Percentiles rank a stretch among this genome's conserved stretches.
These are phyloP conservation scores for Dromiciops gliroides DNA, from an alignment of 2,113 vertebrate species.

Conservation along the genomic window DNA sequence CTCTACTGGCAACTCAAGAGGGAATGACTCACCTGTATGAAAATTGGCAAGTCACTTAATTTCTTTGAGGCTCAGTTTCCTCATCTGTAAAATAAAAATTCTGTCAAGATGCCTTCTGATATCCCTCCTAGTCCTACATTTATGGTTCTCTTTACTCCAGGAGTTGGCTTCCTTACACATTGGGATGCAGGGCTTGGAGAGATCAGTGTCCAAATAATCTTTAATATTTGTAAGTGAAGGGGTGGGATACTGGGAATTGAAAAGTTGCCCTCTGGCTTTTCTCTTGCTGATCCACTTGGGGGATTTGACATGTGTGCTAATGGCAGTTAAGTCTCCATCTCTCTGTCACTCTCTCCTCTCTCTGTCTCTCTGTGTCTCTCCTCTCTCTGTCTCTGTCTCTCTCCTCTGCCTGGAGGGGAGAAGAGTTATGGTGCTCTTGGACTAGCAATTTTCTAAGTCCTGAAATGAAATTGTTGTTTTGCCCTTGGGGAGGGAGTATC, in stretches of 20 bases:
- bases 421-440: constrained; percentile 51
- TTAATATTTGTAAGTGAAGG: neutral
- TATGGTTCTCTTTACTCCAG: neutral
- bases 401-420: constrained; percentile 72
- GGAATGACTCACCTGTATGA: neutral
- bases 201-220: neutral
- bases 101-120: neutral
- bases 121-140: neutral
- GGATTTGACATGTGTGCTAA: constrained; percentile 44
- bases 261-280: constrained; percentile 52
- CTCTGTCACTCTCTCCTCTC: no score
- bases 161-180: neutral
- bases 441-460: constrained; percentile 72
- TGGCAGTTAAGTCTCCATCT: constrained; percentile 63
- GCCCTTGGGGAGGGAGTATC: constrained; percentile 80
- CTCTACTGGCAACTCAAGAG: neutral
- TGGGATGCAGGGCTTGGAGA: neutral
- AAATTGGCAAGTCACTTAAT: neutral
- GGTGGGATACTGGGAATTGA: neutral
- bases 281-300: constrained; percentile 16
- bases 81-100: neutral
- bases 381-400: neutral
- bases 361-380: no score
- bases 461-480: constrained; percentile 77
- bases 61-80: neutral